Percentiles rank a stretch among this genome's conserved stretches.
phyloP scores from a whole-genome alignment of 1,140 invertebrate genomes.

The Drosophila neocordata region DNA sequence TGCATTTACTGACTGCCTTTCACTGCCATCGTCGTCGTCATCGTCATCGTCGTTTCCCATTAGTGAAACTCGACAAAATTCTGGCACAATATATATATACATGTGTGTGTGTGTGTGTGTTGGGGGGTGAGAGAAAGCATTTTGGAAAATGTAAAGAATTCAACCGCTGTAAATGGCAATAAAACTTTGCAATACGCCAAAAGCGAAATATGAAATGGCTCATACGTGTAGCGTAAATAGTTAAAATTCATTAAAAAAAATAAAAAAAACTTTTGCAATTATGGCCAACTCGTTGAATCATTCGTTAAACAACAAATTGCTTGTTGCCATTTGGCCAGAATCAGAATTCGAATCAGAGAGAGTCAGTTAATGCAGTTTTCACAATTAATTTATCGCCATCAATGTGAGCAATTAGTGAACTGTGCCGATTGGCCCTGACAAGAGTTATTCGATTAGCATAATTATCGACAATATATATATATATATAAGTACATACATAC shows the following conservation, averaged over 20 bases:
- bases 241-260: conserved; percentile 72
- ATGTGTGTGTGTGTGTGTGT: too few species aligned
- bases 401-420: conserved; percentile 61
- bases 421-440: conserved; percentile 62
- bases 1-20: conserved; percentile 51
- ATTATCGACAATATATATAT: conserved; percentile 45
- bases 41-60: background rate
- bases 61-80: conserved; percentile 17
- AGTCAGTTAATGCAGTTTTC: conserved; percentile 12
- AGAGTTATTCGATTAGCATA: conserved; percentile 67
- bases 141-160: conserved; percentile 50
- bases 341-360: conserved; percentile 28
- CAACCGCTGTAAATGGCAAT: conserved; percentile 58
- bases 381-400: conserved; percentile 40
- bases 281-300: conserved; percentile 33
- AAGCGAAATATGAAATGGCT: conserved; percentile 60
- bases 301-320: conserved; percentile 16
- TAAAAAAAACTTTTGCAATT: conserved; percentile 72
- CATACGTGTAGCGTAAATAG: conserved; percentile 58
- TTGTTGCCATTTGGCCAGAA: conserved; percentile 39
- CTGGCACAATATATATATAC: conserved; percentile 19
- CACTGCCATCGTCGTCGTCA: too few species aligned
- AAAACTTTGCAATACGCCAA: conserved; percentile 50
- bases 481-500: too few species aligned
- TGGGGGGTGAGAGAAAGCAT: background rate